Conservation (phyloP, 2,888 invertebrate genomes). For the Ceratothoa steindachneri region DNA sequence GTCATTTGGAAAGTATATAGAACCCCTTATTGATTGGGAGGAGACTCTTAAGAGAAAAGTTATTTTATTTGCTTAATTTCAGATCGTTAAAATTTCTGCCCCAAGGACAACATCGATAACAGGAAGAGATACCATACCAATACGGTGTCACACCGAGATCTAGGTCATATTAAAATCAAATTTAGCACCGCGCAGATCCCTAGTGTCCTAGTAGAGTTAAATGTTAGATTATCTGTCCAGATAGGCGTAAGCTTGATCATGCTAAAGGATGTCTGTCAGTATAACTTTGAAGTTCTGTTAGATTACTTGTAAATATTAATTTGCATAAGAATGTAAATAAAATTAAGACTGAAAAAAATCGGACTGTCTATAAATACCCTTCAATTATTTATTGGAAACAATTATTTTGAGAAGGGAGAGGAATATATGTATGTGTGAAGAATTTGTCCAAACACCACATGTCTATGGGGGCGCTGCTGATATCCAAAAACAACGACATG, state of each 20-base stretch:
- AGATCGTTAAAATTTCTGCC: neutral
- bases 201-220: conserved; percentile 3
- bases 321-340: neutral
- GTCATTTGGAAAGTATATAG: too few relatives aligned
- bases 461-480: too few relatives aligned
- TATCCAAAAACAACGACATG: too few relatives aligned
- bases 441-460: too few relatives aligned
- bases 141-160: neutral
- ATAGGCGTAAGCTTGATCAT: conserved; percentile 4
- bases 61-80: neutral
- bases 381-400: too few relatives aligned
- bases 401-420: too few relatives aligned
- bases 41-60: too few relatives aligned
- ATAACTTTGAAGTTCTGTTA: neutral
- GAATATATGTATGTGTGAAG: too few relatives aligned
- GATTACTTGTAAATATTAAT: neutral
- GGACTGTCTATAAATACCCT: too few relatives aligned
- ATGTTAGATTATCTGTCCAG: conserved; percentile 6
- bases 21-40: too few relatives aligned
- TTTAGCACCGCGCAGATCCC: neutral
- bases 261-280: neutral
- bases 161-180: neutral
- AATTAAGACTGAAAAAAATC: neutral
- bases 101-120: too few relatives aligned
- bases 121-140: too few relatives aligned